Conservation (phyloP, 2,797 vertebrate genomes). For the Kryptopterus vitreolus region DNA sequence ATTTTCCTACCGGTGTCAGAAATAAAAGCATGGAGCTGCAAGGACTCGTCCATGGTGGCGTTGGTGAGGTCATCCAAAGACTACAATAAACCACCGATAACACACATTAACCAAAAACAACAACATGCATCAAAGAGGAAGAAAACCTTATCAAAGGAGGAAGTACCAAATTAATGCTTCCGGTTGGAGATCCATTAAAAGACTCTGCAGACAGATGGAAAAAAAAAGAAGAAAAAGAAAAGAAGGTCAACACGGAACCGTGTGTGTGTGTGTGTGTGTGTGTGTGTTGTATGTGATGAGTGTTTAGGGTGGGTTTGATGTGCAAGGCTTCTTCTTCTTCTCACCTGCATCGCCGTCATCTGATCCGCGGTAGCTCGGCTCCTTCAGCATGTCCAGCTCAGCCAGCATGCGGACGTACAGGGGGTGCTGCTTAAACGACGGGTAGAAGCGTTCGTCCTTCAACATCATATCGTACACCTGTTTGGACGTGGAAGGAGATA, state of each 20-base stretch:
- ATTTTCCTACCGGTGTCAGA: conserved; percentile 88
- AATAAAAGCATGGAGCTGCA: conserved; percentile 92
- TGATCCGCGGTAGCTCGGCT: conserved; percentile 95
- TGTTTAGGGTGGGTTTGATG: not conserved
- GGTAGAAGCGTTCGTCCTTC: conserved; percentile 92
- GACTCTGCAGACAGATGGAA: conserved; percentile 75
- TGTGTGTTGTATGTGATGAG: not conserved
- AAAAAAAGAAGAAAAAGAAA: not conserved
- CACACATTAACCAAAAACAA: not conserved
- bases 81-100: conserved; percentile 68
- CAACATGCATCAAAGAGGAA: not conserved
- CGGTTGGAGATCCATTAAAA: conserved; percentile 95
- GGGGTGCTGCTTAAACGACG: conserved; percentile 91
- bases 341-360: conserved; percentile 92
- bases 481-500: not conserved
- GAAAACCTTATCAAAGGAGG: not conserved
- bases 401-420: conserved; percentile 96
- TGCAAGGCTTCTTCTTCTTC: not conserved
- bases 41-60: conserved; percentile 84
- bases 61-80: conserved; percentile 94
- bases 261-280: too few species aligned
- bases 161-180: conserved; percentile 95
- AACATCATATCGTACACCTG: conserved; percentile 98
- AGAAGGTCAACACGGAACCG: not conserved
- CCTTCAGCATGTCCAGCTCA: conserved; percentile 97